Conservation (phyloP, 2,888 invertebrate species). For the Baccha elongata region DNA sequence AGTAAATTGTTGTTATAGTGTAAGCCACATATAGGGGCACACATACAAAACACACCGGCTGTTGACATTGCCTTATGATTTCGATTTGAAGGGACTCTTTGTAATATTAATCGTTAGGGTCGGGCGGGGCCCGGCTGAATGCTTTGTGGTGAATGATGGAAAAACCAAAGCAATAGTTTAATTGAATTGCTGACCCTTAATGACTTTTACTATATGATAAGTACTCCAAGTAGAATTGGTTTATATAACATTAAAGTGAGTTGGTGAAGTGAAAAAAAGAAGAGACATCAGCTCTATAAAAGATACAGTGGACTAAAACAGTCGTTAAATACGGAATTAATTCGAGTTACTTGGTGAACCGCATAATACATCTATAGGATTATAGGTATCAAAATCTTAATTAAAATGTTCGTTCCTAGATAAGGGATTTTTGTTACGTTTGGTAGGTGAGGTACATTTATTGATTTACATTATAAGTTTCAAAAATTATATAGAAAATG, state of each 20-base stretch:
- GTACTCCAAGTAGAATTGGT: conserved; percentile 42
- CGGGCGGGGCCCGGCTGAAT: background rate
- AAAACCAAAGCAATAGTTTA: conserved; percentile 36
- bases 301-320: conserved; percentile 6
- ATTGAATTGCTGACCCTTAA: conserved; percentile 64
- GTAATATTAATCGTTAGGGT: conserved; percentile 1
- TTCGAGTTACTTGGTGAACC: background rate
- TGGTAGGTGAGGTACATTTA: too few relatives aligned
- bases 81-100: conserved; percentile 19
- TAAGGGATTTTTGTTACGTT: too few relatives aligned
- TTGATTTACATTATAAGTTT: too few relatives aligned
- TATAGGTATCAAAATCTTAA: background rate
- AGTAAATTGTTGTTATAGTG: conserved; percentile 51
- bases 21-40: background rate
- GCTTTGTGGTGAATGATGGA: background rate
- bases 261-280: conserved; percentile 30
- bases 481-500: too few relatives aligned
- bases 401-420: background rate
- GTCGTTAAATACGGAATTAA: conserved; percentile 29
- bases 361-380: too few relatives aligned
- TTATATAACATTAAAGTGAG: conserved; percentile 51
- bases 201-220: conserved; percentile 37
- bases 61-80: conserved; percentile 66
- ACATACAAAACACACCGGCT: conserved; percentile 34
- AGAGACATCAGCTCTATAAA: background rate